A percentile compares a stretch with the other conserved stretches of the same genome.
These are phyloP conservation scores for Hycleus cichorii DNA, from an alignment of 1,140 invertebrate genomes.

Conservation along the genomic window DNA sequence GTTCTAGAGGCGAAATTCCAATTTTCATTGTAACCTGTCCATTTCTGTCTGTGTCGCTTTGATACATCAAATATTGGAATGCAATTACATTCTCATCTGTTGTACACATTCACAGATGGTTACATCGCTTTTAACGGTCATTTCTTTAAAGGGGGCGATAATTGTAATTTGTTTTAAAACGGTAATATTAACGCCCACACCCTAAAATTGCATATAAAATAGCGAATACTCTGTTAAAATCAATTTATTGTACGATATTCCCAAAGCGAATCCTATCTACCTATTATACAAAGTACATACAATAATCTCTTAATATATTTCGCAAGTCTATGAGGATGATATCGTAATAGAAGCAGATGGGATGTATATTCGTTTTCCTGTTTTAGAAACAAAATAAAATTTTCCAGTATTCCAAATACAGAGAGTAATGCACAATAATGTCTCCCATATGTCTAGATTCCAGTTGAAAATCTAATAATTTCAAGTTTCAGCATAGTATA, in stretches of 20 bases:
- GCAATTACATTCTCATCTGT: slow-evolving; percentile 17
- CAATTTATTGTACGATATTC: background rate
- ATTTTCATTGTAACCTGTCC: slow-evolving; percentile 4
- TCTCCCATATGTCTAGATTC: slow-evolving; percentile 12
- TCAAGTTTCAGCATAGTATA: slow-evolving; percentile 7
- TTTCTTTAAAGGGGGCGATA: slow-evolving; percentile 2
- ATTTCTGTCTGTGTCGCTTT: slow-evolving; percentile 13
- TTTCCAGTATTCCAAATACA: background rate
- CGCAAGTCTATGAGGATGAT: background rate
- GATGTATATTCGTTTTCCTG: background rate
- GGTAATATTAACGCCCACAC: too few relatives aligned
- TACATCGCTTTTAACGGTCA: slow-evolving; percentile 10
- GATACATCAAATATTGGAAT: slow-evolving; percentile 6
- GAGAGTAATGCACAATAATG: slow-evolving; percentile 2
- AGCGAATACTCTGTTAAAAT: background rate
- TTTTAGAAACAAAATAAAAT: background rate
- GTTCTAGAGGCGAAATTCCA: slow-evolving; percentile 3
- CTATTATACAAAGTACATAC: too few relatives aligned
- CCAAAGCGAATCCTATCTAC: background rate
- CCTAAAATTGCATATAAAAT: too few relatives aligned
- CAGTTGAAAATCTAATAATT: slow-evolving; percentile 19
- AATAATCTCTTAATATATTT: too few relatives aligned
- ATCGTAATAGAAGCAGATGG: background rate
- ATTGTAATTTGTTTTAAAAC: background rate
- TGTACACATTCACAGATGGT: slow-evolving; percentile 9